Percentiles rank a stretch among this genome's conserved stretches.
phyloP scores from a whole-genome alignment of 2,888 invertebrate species.

The Coleophora deauratella region DNA sequence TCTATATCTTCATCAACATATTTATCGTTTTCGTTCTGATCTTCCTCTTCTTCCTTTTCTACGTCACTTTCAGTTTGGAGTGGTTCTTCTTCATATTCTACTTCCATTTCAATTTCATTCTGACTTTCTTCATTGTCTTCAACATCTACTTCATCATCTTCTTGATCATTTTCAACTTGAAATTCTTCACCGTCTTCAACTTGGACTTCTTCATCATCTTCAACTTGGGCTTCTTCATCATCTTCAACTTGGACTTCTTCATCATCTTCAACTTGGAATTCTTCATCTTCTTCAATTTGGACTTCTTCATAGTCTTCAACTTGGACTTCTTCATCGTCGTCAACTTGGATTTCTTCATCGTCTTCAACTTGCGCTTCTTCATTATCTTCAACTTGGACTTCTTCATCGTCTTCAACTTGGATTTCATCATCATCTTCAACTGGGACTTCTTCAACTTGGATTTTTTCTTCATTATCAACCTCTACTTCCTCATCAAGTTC shows the following conservation, averaged over 20 bases:
- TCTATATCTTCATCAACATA: conserved; percentile 10
- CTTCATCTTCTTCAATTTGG: background rate
- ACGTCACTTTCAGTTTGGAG: conserved; percentile 7
- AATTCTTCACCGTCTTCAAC: conserved; percentile 6
- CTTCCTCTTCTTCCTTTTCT: conserved; percentile 4
- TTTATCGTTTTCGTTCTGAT: conserved; percentile 4
- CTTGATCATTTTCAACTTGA: conserved; percentile 3
- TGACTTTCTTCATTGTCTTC: conserved; percentile 4
- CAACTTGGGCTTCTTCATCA: conserved; percentile 4
- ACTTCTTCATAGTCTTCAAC: conserved; percentile 4
- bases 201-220: conserved; percentile 7
- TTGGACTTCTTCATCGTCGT: conserved; percentile 2
- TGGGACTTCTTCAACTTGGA: background rate
- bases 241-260: conserved; percentile 10
- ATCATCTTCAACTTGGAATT: conserved; percentile 11
- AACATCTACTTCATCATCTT: conserved; percentile 3
- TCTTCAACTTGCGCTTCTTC: conserved; percentile 3
- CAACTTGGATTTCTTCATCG: background rate
- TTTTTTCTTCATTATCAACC: background rate
- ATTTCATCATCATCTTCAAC: background rate
- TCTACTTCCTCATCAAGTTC: background rate
- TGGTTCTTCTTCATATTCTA: conserved; percentile 3
- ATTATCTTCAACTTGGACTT: background rate
- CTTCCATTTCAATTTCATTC: background rate
- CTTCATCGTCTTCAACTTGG: background rate